Evolutionary conservation across 2,888 invertebrate genomes (phyloP), one percentile per base, ranked within the genome.

Genomic region (Timandra comae): DNA sequence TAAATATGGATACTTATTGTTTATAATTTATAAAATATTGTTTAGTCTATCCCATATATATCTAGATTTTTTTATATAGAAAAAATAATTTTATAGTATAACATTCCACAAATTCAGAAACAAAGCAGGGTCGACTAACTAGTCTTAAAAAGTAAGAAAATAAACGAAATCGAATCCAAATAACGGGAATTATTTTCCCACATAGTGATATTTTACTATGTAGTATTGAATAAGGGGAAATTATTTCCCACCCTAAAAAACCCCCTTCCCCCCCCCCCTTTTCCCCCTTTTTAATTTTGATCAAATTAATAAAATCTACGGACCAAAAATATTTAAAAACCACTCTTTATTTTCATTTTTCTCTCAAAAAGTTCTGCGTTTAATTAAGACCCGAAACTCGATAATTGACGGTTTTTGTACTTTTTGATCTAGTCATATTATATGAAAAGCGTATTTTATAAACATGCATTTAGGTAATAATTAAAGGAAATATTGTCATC

Each of bases 111-210:
- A 13, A 22, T 12, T 22, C 9, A 12, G 11, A 21, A 21, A 8
- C 12, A 27, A 27, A 23, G 21, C 22, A 10, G 16, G 23, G 22
- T 8, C 26, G 12, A 32, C 27, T 34, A 25, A 27, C 11, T 27
- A 25, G 34, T 37, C 13, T 33, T 23, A 41, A 36, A 20, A 30
- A 29, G 34, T 26, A 30, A 12, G 34, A 32, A 32, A 38, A 35
- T 32, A 38, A 27, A 25, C 28, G 25, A 29, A 20, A 30, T 19
- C 30, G 20, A 24, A 25, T 20, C 7, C 35, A 27, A 33, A 21
- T 28, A 39, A 37, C 20, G 39, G 39, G 43, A 39, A 39, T 30
- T 34, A 39, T 32, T 34, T 43, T 39, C 39, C 43, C 43, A 43
- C 38, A 31, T 39, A 20, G 30, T 30, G 27, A 33, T 20, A 34